Evolutionary conservation across 2,797 vertebrate species (phyloP), one percentile per base, ranked within the genome.

Genomic region (Xiphophorus birchmanni): DNA sequence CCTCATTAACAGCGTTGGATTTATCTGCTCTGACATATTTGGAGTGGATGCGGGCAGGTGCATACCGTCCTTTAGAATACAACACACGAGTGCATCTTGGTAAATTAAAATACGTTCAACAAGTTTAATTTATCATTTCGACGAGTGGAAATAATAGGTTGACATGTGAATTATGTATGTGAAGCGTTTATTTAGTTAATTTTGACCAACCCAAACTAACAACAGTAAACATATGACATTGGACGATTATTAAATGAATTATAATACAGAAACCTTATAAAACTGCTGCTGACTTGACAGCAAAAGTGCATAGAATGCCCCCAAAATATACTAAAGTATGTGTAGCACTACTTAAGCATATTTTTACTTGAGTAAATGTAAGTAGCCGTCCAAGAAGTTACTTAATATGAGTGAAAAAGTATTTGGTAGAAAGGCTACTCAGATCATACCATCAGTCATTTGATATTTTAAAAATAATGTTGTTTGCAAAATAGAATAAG

Each of bases 1-100:
- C 29, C 74, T 74, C 71, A 88, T 88, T 85, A 84, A 77, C 18
- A 32, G 17, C 29, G 40, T 52, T 85, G 87, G 74, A 83, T 82
- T 74, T 58, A 77, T 76, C 69, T 48, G 42, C 29, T 29, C 42
- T 67, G 73, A 44, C 58, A 37, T 26, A 12, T 1, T 82, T 29
- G 3, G 1, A 26, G 4, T 71, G 74, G 75, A 63, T 69, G 60
- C 50, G 69, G 44, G 42, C 84, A 73, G 72, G 77, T 80, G 71
- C 40, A 32, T 17, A 1, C 17, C 29, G 37, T 26, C 37, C 17
- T 44, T 26, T 6, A 13, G 10, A 3, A 11, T 42, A 12, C 18
- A 71, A n/a, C 40, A 72, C 44, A 47, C 12, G 29, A 72, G 13
- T n/a, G 23, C 40, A 26, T 69, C 18, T 69, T 26, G 9, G 65